These are phyloP conservation scores for Athrips mouffetella DNA, from an alignment of 2,888 invertebrate species.

Conservation along the genomic window DNA sequence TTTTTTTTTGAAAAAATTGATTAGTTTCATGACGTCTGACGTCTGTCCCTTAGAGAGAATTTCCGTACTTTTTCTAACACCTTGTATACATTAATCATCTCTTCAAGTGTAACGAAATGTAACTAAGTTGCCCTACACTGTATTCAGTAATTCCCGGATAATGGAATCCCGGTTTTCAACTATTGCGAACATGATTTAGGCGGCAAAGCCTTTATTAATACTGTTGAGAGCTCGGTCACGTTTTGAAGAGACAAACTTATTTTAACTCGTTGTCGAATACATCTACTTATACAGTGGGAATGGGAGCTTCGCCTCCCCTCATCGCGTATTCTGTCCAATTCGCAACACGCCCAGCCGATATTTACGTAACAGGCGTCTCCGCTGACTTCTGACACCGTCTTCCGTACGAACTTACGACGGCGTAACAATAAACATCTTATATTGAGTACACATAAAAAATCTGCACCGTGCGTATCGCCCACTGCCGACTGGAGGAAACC, in stretches of 20 bases:
- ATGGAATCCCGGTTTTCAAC: not conserved
- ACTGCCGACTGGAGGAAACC: slow-evolving; percentile 36
- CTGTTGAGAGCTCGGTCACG: slow-evolving; percentile 29
- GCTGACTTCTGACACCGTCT: slow-evolving; percentile 66
- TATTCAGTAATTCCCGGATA: not conserved
- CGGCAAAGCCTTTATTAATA: slow-evolving; percentile 1
- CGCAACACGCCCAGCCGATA: slow-evolving; percentile 72
- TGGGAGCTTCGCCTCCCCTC: slow-evolving; percentile 63
- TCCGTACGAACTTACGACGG: slow-evolving; percentile 38
- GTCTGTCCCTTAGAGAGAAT: too few species aligned
- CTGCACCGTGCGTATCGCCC: slow-evolving; percentile 32
- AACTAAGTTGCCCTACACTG: not conserved
- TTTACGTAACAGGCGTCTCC: slow-evolving; percentile 70
- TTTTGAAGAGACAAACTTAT: slow-evolving; percentile 48
- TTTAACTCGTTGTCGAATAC: slow-evolving; percentile 56
- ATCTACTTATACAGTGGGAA: slow-evolving; percentile 58
- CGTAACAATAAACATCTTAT: slow-evolving; percentile 43
- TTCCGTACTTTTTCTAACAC: too few species aligned
- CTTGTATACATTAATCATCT: too few species aligned
- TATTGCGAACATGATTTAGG: slow-evolving; percentile 1
- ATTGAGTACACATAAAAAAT: slow-evolving; percentile 50
- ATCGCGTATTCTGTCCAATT: slow-evolving; percentile 73
- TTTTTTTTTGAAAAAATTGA: too few species aligned
- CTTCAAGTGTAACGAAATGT: too few species aligned
- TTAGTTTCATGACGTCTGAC: too few species aligned